phyloP scores from a whole-genome alignment of 2,888 invertebrate genomes.

The Conus canariensis region DNA sequence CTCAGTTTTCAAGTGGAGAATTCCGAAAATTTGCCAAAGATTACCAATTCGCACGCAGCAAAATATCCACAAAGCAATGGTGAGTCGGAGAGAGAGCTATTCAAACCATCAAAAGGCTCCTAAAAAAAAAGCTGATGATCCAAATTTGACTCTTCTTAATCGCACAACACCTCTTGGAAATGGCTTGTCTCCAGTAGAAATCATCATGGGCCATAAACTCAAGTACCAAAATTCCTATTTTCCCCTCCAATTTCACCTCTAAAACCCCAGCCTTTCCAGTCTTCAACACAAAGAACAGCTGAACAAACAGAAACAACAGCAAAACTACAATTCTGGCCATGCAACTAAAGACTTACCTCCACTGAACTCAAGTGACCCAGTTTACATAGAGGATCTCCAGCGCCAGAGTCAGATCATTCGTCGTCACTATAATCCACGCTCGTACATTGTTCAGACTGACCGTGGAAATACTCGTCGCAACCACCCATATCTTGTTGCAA shows the following conservation, averaged over 20 bases:
- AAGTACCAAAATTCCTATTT: slow-evolving; percentile 2
- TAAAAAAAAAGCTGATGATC: slow-evolving; percentile 33
- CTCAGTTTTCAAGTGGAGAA: slow-evolving; percentile 20
- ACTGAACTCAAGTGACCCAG: background rate
- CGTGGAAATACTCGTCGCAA: background rate
- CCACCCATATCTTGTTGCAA: background rate
- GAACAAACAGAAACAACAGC: background rate
- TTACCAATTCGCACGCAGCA: background rate
- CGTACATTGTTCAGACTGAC: background rate
- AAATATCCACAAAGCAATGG: slow-evolving; percentile 24
- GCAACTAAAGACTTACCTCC: background rate
- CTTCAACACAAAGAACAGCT: background rate
- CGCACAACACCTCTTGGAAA: slow-evolving; percentile 29
- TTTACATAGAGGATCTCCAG: background rate
- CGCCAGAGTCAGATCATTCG: background rate
- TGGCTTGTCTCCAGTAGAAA: slow-evolving; percentile 3
- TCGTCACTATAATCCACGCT: background rate
- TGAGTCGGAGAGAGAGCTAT: background rate
- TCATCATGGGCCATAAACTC: slow-evolving; percentile 18
- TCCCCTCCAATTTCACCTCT: background rate
- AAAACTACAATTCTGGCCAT: background rate
- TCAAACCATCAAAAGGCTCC: slow-evolving; percentile 17
- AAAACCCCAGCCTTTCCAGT: background rate
- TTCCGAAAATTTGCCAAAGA: slow-evolving; percentile 20
- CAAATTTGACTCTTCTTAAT: slow-evolving; percentile 32